phyloP scores from a whole-genome alignment of 1,140 invertebrate genomes.

The Atopsyche davidsoni region DNA sequence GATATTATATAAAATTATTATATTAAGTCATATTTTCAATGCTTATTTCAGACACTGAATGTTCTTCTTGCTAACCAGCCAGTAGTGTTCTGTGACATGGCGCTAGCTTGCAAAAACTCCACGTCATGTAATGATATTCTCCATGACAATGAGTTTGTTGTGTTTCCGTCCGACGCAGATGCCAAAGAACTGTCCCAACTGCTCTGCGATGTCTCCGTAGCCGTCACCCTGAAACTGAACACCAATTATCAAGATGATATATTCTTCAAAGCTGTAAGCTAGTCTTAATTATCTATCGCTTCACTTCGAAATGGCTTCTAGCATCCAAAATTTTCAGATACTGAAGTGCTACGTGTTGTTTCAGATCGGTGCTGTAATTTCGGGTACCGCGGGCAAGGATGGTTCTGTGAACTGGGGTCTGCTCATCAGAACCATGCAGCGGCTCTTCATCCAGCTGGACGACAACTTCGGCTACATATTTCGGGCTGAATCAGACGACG shows the following conservation, averaged over 20 bases:
- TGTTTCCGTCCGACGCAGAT: conserved; percentile 31
- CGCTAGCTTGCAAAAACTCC: conserved; percentile 22
- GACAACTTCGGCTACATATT: conserved; percentile 19
- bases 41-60: conserved; percentile 40
- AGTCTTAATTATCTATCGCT: too few relatives aligned
- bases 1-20: too few relatives aligned
- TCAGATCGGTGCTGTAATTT: too few relatives aligned
- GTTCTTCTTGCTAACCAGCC: conserved; percentile 34
- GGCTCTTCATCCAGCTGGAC: conserved; percentile 35
- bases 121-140: conserved; percentile 30
- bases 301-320: too few relatives aligned
- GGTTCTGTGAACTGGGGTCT: conserved; percentile 37
- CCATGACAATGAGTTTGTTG: conserved; percentile 21
- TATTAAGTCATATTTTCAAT: too few relatives aligned
- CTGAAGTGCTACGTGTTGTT: too few relatives aligned
- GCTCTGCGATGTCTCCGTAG: conserved; percentile 36
- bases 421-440: conserved; percentile 37
- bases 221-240: conserved; percentile 36
- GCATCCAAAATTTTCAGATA: conserved; percentile 3
- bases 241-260: conserved; percentile 31
- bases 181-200: conserved; percentile 28
- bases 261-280: conserved; percentile 39
- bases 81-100: conserved; percentile 36
- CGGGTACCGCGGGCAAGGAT: not conserved
- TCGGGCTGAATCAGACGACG: conserved; percentile 1